These are phyloP conservation scores for Drosophila nikananu DNA, from an alignment of 1,140 invertebrate genomes.

Conservation along the genomic window DNA sequence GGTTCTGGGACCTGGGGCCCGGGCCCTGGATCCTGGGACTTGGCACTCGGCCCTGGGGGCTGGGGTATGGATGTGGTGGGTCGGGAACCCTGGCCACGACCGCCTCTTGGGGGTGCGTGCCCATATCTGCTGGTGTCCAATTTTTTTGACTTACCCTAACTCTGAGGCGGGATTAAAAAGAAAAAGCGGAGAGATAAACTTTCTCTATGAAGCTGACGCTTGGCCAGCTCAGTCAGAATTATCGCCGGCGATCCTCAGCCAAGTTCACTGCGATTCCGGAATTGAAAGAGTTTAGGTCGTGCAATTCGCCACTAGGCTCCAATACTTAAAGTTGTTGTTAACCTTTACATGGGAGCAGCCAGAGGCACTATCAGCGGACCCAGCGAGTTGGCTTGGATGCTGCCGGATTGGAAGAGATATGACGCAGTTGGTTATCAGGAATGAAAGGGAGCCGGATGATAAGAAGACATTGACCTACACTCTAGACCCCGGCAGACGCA, in stretches of 20 bases:
- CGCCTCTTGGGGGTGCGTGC: constrained; percentile 37
- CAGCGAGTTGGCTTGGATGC: constrained; percentile 4
- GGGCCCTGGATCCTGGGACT: constrained; percentile 6
- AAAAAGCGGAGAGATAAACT: constrained; percentile 14
- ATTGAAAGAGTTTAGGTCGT: constrained; percentile 22
- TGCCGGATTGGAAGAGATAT: constrained; percentile 4
- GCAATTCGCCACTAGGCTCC: background rate
- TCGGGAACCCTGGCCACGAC: constrained; percentile 1
- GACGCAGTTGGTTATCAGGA: background rate
- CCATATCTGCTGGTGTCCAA: constrained; percentile 19
- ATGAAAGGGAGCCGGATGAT: background rate
- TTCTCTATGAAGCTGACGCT: constrained; percentile 1
- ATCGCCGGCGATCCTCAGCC: background rate
- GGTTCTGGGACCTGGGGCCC: constrained; percentile 20
- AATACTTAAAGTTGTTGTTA: background rate
- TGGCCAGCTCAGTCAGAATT: constrained; percentile 6
- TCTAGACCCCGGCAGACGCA: background rate
- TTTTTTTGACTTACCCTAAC: constrained; percentile 35
- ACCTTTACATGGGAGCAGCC: constrained; percentile 9
- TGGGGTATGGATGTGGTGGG: constrained; percentile 29
- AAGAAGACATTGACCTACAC: background rate
- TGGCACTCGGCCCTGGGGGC: background rate
- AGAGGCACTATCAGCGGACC: background rate
- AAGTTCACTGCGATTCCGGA: constrained; percentile 45
- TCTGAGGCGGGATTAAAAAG: constrained; percentile 17